A percentile compares a stretch with the other conserved stretches of the same genome.
These are phyloP conservation scores for Semnornis frantzii DNA, from an alignment of 2,113 vertebrate species.

Conservation along the genomic window DNA sequence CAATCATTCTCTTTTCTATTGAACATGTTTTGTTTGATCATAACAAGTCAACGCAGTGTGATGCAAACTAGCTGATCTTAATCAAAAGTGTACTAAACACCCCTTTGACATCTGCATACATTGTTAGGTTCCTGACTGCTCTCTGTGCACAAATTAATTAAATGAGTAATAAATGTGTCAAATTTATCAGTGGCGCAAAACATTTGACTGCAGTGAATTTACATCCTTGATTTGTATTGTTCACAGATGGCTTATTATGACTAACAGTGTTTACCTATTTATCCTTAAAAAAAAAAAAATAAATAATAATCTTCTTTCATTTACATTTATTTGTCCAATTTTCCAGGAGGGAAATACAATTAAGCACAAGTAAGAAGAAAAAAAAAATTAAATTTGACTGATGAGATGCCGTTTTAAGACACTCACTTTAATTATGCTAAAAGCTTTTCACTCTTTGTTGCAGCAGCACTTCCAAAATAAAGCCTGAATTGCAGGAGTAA, in stretches of 20 bases:
- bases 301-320: constrained; percentile 13
- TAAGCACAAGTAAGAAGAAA: constrained; percentile 54
- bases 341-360: constrained; percentile 65
- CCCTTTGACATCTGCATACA: background rate
- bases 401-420: constrained; percentile 67
- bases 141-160: constrained; percentile 37
- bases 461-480: background rate
- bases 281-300: background rate
- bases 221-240: background rate
- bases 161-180: constrained; percentile 37
- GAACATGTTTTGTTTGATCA: constrained; percentile 13
- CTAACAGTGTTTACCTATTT: background rate
- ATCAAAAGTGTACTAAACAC: constrained; percentile 22
- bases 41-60: constrained; percentile 17
- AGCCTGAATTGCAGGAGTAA: background rate
- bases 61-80: constrained; percentile 12
- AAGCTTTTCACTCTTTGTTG: constrained; percentile 65
- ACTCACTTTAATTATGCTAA: constrained; percentile 74
- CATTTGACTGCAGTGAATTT: constrained; percentile 20
- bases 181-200: constrained; percentile 34
- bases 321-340: constrained; percentile 57
- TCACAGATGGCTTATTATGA: background rate
- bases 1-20: background rate
- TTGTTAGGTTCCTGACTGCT: constrained; percentile 6
- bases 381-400: constrained; percentile 65